Percentiles rank a stretch among this genome's conserved stretches.
Conservation (phyloP, 1,140 invertebrate genomes). For the Drosophila mayri region DNA sequence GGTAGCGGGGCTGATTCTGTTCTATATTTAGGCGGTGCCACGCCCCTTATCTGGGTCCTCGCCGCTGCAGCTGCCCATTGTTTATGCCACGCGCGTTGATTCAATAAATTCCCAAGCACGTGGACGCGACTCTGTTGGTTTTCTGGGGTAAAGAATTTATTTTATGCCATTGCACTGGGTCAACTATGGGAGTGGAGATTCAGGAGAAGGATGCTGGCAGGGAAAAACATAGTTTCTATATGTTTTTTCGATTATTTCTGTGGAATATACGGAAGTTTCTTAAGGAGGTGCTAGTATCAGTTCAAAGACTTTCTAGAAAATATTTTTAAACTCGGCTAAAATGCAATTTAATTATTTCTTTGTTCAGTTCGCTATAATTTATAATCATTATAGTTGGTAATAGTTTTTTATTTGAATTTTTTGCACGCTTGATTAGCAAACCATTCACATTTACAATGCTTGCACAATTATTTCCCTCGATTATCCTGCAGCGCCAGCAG, state of each 20-base stretch:
- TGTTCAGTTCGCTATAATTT: background rate
- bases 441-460: constrained; percentile 19
- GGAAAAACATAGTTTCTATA: background rate
- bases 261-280: background rate
- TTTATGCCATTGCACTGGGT: constrained; percentile 17
- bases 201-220: background rate
- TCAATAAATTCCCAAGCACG: constrained; percentile 62
- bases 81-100: constrained; percentile 70
- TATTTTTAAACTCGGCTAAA: background rate
- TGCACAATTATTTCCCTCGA: constrained; percentile 26
- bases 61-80: constrained; percentile 44
- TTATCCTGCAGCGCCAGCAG: constrained; percentile 29
- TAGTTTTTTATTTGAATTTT: background rate
- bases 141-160: constrained; percentile 28
- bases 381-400: background rate
- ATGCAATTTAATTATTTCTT: background rate
- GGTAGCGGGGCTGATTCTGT: constrained; percentile 34
- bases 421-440: constrained; percentile 36
- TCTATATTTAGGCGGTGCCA: constrained; percentile 62
- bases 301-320: background rate
- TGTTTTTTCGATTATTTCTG: background rate
- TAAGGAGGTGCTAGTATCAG: background rate
- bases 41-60: constrained; percentile 41
- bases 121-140: constrained; percentile 36
- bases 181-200: background rate